A percentile compares a stretch with the other conserved stretches of the same genome.
phyloP scores from a whole-genome alignment of 92 coral and sea anemone genomes.

The Palythoa heliodiscus region DNA sequence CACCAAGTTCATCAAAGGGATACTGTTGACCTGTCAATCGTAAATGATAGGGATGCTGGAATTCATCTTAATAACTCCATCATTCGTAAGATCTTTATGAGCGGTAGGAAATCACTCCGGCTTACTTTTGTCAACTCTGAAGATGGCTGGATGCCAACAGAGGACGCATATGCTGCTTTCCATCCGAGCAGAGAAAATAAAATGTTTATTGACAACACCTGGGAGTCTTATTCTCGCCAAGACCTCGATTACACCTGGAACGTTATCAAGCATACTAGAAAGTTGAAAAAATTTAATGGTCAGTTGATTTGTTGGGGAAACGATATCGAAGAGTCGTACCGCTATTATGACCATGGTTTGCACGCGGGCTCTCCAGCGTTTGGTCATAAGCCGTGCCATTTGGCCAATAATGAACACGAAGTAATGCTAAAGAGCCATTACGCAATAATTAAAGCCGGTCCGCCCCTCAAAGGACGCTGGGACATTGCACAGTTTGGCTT shows the following conservation, averaged over 20 bases:
- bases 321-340: conserved; percentile 69
- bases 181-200: conserved; percentile 75
- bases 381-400: conserved; percentile 84
- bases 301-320: conserved; percentile 94
- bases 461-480: conserved; percentile 86
- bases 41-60: conserved; percentile 81
- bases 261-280: conserved; percentile 78
- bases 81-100: conserved; percentile 76
- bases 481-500: conserved; percentile 98
- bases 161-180: conserved; percentile 96
- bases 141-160: conserved; percentile 89
- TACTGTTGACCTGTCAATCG: conserved; percentile 83
- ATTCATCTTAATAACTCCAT: conserved; percentile 86
- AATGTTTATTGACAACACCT: conserved; percentile 79
- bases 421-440: conserved; percentile 97
- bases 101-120: conserved; percentile 96
- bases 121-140: conserved; percentile 80
- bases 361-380: conserved; percentile 95
- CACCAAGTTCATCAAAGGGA: conserved; percentile 91
- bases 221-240: conserved; percentile 82
- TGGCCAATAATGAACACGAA: conserved; percentile 84
- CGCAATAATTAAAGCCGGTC: conserved; percentile 72
- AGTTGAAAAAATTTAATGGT: conserved; percentile 73
- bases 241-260: conserved; percentile 96
- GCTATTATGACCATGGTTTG: conserved; percentile 95